Conservation (phyloP, 2,888 invertebrate genomes). For the Hipparchia sbordonii region DNA sequence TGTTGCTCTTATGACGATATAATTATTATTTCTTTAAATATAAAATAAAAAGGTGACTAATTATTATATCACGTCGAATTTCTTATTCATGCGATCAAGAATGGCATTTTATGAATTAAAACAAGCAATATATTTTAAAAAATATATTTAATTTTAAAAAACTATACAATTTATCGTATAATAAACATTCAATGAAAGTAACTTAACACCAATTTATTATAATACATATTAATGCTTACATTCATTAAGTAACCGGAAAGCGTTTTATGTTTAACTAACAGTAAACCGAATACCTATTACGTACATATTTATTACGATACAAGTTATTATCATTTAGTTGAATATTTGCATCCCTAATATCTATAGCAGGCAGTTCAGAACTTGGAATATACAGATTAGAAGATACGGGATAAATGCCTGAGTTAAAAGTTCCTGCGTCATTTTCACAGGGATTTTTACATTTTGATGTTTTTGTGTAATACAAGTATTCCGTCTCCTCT, state of each 20-base stretch:
- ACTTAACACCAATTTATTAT: not conserved
- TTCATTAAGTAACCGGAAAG: conserved; percentile 6
- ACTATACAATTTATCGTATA: not conserved
- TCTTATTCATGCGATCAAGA: too few relatives aligned
- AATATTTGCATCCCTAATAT: conserved; percentile 13
- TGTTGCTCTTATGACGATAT: too few relatives aligned
- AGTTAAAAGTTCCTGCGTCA: not conserved
- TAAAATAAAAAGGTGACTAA: too few relatives aligned
- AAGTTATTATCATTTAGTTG: not conserved
- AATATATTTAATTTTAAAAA: not conserved
- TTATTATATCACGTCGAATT: too few relatives aligned
- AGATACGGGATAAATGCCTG: not conserved
- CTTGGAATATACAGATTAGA: conserved; percentile 2
- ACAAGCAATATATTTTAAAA: too few relatives aligned
- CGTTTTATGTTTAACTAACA: not conserved
- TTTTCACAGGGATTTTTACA: not conserved
- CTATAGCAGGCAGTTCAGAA: not conserved
- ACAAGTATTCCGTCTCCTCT: conserved; percentile 7
- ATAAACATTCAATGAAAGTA: not conserved
- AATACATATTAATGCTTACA: not conserved
- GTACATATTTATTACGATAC: conserved; percentile 13
- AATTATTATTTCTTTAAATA: too few relatives aligned
- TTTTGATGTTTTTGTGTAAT: not conserved
- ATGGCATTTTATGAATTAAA: too few relatives aligned
- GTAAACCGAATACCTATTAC: conserved; percentile 4